Percentiles rank a stretch among this genome's conserved stretches.
phyloP scores from a whole-genome alignment of 2,113 vertebrate species.

The Ameiurus melas region DNA sequence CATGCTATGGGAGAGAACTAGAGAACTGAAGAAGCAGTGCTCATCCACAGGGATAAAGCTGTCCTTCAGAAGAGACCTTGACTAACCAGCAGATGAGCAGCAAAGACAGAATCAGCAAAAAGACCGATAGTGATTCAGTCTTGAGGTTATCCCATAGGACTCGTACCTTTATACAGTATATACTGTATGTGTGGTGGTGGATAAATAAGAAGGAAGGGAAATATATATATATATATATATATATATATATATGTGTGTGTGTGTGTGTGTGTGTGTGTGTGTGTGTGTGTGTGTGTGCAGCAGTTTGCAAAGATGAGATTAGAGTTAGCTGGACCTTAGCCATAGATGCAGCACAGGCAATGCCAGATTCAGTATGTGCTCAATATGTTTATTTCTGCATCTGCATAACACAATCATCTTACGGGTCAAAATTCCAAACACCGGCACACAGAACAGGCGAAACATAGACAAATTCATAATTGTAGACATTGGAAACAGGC shows the following conservation, averaged over 20 bases:
- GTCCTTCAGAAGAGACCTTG: conserved; percentile 36
- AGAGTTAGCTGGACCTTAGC: neutral
- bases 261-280: too few species aligned
- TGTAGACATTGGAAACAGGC: neutral
- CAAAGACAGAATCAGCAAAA: conserved; percentile 24
- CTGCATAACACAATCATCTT: neutral
- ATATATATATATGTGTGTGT: too few species aligned
- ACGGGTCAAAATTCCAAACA: neutral
- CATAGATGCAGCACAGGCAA: neutral
- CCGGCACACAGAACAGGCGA: neutral
- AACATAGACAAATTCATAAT: neutral
- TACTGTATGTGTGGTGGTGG: neutral
- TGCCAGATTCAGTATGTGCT: neutral
- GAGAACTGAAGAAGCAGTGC: conserved; percentile 1
- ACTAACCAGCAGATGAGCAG: conserved; percentile 28
- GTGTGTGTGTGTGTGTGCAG: neutral
- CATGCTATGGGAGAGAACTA: neutral
- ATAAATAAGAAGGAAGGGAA: neutral
- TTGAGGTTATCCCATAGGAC: conserved; percentile 24
- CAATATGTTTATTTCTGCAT: conserved; percentile 1
- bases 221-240: neutral
- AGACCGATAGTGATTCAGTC: conserved; percentile 2
- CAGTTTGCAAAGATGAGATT: neutral
- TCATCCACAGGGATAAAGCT: conserved; percentile 18
- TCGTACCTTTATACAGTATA: neutral